Percentiles rank a stretch among this genome's conserved stretches.
phyloP scores from a whole-genome alignment of 2,888 invertebrate genomes.

The Pandemis heparana region DNA sequence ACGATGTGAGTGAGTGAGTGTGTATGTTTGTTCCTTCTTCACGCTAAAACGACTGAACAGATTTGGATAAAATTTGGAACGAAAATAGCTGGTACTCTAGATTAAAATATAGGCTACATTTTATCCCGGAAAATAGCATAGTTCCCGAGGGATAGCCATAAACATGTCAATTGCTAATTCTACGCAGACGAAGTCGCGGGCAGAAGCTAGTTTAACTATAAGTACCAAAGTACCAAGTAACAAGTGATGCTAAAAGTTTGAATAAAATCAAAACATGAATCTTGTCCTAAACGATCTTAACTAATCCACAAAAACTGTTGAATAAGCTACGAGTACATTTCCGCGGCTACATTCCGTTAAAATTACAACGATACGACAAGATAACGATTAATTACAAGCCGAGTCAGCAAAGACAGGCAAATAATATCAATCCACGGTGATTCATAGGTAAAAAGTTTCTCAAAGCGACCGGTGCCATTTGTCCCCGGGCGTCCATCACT shows the following conservation, averaged over 20 bases:
- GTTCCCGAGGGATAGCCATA: too few species aligned
- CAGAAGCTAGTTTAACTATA: too few species aligned
- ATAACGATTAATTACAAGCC: conserved; percentile 36
- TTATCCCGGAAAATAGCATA: too few species aligned
- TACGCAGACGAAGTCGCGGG: too few species aligned
- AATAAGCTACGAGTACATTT: neutral
- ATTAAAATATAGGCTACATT: too few species aligned
- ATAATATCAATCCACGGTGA: conserved; percentile 43
- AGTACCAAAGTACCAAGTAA: too few species aligned
- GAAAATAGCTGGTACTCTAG: too few species aligned
- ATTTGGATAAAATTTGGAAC: too few species aligned
- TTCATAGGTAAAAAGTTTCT: conserved; percentile 40
- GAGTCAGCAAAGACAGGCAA: conserved; percentile 37
- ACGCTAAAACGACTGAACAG: too few species aligned
- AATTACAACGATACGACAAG: conserved; percentile 33
- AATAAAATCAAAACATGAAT: neutral
- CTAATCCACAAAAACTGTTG: neutral
- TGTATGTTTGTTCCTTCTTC: too few species aligned
- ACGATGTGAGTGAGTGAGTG: too few species aligned
- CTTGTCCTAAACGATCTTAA: neutral
- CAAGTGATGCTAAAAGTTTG: neutral
- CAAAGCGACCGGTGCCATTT: conserved; percentile 46
- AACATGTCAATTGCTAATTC: too few species aligned
- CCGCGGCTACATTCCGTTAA: conserved; percentile 32
- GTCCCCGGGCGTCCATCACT: conserved; percentile 58